phyloP scores from a whole-genome alignment of 2,797 vertebrate species.

The Rhabdophis nuchalis region DNA sequence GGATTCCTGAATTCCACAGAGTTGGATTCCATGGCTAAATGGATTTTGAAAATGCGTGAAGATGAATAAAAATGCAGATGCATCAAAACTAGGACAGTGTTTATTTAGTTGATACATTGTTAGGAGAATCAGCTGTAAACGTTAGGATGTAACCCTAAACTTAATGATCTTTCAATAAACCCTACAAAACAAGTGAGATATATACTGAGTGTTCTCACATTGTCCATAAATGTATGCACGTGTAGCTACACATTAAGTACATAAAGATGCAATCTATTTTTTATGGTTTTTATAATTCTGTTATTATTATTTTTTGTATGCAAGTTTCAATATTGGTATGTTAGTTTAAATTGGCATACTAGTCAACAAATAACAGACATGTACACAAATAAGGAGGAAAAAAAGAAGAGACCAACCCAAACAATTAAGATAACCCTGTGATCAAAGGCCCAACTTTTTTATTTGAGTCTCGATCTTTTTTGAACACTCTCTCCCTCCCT shows the following conservation, averaged over 20 bases:
- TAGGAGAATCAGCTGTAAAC: neutral
- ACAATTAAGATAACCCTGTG: neutral
- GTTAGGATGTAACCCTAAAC: neutral
- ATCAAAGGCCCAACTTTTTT: neutral
- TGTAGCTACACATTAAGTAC: neutral
- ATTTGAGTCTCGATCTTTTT: neutral
- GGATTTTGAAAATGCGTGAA: neutral
- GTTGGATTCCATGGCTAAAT: neutral
- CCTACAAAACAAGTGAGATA: neutral
- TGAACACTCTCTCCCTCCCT: neutral
- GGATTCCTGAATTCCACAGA: neutral
- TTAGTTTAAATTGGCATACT: conserved; percentile 21
- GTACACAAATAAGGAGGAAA: neutral
- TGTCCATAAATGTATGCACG: neutral
- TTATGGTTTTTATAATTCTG: neutral
- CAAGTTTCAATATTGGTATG: conserved; percentile 33
- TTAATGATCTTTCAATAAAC: neutral
- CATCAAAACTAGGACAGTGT: neutral
- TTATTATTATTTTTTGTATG: neutral
- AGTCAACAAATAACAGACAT: conserved; percentile 7
- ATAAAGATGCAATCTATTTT: conserved; percentile 4
- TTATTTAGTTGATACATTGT: neutral
- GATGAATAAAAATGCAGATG: neutral
- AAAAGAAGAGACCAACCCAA: neutral
- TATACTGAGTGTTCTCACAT: neutral